Evolutionary conservation across 2,888 invertebrate genomes (phyloP).

Genomic region (Monoplex corrugatus): DNA sequence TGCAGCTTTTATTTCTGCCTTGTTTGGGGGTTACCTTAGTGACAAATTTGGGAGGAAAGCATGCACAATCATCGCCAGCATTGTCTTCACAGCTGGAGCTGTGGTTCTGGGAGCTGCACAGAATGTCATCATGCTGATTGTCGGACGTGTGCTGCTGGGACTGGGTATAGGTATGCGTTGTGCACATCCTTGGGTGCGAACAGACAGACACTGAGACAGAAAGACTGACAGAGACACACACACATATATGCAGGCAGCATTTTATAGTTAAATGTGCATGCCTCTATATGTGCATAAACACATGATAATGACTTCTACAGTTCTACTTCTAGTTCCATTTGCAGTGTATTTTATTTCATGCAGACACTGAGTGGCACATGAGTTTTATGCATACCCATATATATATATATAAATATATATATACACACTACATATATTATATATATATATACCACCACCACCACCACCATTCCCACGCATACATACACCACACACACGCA

Average conservation of each 20-base stretch:
- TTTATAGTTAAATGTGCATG: too few species aligned
- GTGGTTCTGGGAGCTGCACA: constrained; percentile 81
- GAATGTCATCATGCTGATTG: constrained; percentile 79
- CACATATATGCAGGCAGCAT: not conserved
- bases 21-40: constrained; percentile 82
- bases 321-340: too few species aligned
- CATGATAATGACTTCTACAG: too few species aligned
- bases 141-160: constrained; percentile 82
- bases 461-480: too few species aligned
- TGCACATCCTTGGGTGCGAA: not conserved
- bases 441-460: too few species aligned
- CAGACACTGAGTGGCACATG: too few species aligned
- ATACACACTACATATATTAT: too few species aligned
- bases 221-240: too few species aligned
- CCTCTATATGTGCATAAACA: too few species aligned
- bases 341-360: too few species aligned
- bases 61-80: constrained; percentile 83
- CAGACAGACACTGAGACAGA: not conserved
- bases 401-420: too few species aligned
- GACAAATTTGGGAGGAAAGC: constrained; percentile 83
- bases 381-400: too few species aligned
- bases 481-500: not conserved
- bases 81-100: constrained; percentile 83
- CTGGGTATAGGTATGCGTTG: constrained; percentile 82
- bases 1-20: constrained; percentile 82